Conservation (phyloP, 2,797 vertebrate genomes). For the Bovichtus variegatus region DNA sequence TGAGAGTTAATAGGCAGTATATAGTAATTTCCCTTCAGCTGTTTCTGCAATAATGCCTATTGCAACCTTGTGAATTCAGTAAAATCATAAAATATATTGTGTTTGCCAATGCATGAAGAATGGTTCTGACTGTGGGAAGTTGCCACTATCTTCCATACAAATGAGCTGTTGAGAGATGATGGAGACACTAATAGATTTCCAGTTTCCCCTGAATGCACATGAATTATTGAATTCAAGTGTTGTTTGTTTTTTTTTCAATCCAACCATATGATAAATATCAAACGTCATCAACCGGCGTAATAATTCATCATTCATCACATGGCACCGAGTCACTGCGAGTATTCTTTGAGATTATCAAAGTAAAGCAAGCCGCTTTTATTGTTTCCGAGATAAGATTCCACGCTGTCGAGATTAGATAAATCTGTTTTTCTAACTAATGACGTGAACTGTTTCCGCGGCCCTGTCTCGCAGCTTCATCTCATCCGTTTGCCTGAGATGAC, state of each 20-base stretch:
- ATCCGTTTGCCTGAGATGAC: constrained; percentile 47
- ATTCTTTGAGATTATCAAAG: constrained; percentile 48
- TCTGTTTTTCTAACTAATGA: constrained; percentile 39
- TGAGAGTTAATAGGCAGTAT: constrained; percentile 10
- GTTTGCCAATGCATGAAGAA: constrained; percentile 42
- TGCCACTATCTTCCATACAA: constrained; percentile 36
- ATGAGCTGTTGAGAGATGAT: constrained; percentile 44
- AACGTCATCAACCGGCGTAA: not conserved
- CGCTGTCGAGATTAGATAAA: constrained; percentile 6
- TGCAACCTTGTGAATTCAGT: constrained; percentile 40
- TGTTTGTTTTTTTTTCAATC: constrained; percentile 1
- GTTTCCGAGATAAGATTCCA: constrained; percentile 35
- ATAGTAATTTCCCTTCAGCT: not conserved
- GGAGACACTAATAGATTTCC: constrained; percentile 35
- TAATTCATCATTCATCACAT: constrained; percentile 38
- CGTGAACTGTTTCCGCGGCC: constrained; percentile 36
- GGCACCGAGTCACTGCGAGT: not conserved
- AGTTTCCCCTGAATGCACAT: constrained; percentile 32
- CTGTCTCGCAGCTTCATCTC: constrained; percentile 45
- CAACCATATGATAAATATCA: constrained; percentile 20
- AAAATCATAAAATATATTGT: constrained; percentile 40
- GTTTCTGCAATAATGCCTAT: constrained; percentile 18
- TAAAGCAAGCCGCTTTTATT: constrained; percentile 45
- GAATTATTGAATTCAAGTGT: constrained; percentile 49
- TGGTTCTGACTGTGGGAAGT: constrained; percentile 24